Base-by-base conservation (phyloP, 2,888 invertebrate species). In the Brenthis daphne region DNA sequence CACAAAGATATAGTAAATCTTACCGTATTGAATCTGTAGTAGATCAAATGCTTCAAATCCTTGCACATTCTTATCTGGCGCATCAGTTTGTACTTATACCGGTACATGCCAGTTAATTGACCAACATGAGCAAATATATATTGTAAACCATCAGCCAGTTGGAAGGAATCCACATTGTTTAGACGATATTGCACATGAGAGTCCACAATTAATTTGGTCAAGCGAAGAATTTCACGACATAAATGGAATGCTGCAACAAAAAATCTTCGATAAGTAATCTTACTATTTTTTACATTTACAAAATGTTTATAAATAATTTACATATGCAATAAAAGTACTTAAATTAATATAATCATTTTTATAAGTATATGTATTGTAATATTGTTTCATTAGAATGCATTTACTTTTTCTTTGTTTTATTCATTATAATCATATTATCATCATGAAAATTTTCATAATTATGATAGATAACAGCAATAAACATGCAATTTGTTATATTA, bases 101-200 rank as follows among this genome's bases (percentile, higher is more conserved):
- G 95, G 93, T 99, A 99, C 99, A 99, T 99, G 85, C 99, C 99
- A 0, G 99, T 99, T 70, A 99, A 93, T 86, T 99, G 99, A 0
- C 99, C 99, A 11, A 99, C 99, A 83, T 99, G 99, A 0, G 99
- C 98, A 87, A 99, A 99, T 73, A 99, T 98, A 87, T 99, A 99
- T 88, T 99, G 99, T 53, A 99, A 91, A 12, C 99, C 99, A 86
- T 99, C 99, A 6, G 99, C 96, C 77, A 99, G 92, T 94, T 99
- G 98, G 90, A 99, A 99, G 1, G 99, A 99, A 87, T 99, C 99
- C 11, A 99, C 99, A 83, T 99, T 99, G 91, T 99, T 99, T 73
- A 99, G 93, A 16, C 99, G 95, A 87, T 99, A 99, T 86, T 99
- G 99, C 0, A 99, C 99, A 86, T 99, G 99, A 0, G 99, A 99